phyloP scores from a whole-genome alignment of 2,888 invertebrate species.

The Tholera decimalis region DNA sequence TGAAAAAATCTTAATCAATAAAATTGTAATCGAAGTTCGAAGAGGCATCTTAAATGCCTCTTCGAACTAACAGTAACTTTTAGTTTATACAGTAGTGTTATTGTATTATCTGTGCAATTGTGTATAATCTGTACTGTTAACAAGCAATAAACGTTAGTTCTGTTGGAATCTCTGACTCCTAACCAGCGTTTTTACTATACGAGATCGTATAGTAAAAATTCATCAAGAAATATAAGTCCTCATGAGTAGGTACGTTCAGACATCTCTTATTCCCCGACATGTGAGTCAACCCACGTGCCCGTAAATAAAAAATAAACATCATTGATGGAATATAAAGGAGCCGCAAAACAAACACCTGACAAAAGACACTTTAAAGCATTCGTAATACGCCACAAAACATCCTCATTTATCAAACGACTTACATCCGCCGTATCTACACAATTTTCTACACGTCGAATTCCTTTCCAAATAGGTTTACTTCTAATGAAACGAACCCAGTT shows the following conservation, averaged over 20 bases:
- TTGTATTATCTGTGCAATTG: too few relatives aligned
- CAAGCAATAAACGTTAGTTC: too few relatives aligned
- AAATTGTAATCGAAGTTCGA: too few relatives aligned
- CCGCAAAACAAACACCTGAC: conserved; percentile 33
- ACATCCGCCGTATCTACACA: conserved; percentile 39
- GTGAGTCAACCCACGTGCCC: background rate
- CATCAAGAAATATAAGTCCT: background rate
- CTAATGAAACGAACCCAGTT: conserved; percentile 65
- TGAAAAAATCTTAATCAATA: too few relatives aligned
- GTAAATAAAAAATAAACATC: conserved; percentile 19
- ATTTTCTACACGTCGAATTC: conserved; percentile 52
- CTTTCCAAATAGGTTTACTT: conserved; percentile 61
- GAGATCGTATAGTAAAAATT: too few relatives aligned
- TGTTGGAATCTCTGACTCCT: too few relatives aligned
- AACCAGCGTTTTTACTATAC: too few relatives aligned
- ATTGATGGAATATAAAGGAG: conserved; percentile 35
- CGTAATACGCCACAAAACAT: conserved; percentile 41
- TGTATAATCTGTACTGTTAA: too few relatives aligned
- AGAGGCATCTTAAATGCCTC: too few relatives aligned
- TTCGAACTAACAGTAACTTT: too few relatives aligned
- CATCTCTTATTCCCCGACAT: background rate
- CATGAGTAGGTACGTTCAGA: background rate
- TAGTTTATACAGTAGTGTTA: too few relatives aligned
- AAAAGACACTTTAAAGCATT: conserved; percentile 45
- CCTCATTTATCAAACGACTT: conserved; percentile 46